phyloP scores from a whole-genome alignment of 2,113 vertebrate genomes.

The Murina feae region DNA sequence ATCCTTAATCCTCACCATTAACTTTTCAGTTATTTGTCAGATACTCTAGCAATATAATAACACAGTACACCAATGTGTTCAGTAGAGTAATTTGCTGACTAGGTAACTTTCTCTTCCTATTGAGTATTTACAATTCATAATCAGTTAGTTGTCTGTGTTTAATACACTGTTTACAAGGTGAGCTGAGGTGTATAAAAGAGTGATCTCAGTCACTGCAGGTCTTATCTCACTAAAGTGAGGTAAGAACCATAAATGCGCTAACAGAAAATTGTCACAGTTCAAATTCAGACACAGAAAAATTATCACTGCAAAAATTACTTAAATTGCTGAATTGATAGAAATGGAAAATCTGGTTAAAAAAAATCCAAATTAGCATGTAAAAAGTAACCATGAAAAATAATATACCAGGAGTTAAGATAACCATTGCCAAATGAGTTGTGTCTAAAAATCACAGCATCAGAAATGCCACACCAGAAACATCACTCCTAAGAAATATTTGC shows the following conservation, averaged over 20 bases:
- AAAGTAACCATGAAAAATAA: not conserved
- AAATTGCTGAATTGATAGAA: not conserved
- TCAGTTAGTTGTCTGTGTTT: not conserved
- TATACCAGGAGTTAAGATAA: not conserved
- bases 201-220: not conserved
- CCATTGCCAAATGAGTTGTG: not conserved
- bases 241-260: not conserved
- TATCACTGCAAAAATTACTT: not conserved
- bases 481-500: not conserved
- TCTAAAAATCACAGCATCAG: not conserved
- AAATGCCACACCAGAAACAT: not conserved
- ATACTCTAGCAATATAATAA: not conserved
- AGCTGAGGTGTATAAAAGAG: not conserved
- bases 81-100: not conserved
- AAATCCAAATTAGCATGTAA: not conserved
- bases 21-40: not conserved
- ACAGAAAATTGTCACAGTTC: not conserved
- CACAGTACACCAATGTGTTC: no score
- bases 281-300: not conserved
- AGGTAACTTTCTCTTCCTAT: not conserved
- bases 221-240: not conserved
- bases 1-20: not conserved
- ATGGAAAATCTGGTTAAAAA: not conserved
- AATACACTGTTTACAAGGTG: not conserved
- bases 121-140: not conserved